Conservation (phyloP, 2,888 invertebrate species). For the Hydropsyche betteni region DNA sequence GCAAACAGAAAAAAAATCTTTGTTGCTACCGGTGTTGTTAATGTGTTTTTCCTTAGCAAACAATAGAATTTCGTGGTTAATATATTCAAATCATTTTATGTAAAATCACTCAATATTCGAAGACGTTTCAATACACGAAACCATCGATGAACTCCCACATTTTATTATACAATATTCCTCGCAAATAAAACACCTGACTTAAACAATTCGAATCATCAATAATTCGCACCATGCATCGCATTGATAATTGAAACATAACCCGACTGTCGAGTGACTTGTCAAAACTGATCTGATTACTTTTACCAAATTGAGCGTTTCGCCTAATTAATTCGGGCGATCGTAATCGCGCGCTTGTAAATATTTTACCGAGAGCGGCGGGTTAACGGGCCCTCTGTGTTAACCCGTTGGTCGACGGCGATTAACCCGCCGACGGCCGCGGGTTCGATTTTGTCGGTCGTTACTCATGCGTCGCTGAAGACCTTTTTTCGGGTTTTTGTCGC, state of each 20-base stretch:
- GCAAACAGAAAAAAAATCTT: conserved; percentile 1
- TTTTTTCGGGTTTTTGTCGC: no score
- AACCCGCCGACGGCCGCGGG: no score
- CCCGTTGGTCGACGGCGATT: no score
- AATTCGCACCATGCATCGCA: no score
- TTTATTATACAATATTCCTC: no score
- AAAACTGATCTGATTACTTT: conserved; percentile 25
- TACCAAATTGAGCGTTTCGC: conserved; percentile 25
- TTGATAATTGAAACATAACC: background rate
- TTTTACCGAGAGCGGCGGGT: conserved; percentile 30
- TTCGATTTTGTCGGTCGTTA: no score
- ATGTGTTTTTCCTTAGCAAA: conserved; percentile 6
- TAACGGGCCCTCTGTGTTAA: background rate
- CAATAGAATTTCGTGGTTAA: background rate
- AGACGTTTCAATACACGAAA: background rate
- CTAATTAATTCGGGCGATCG: conserved; percentile 30
- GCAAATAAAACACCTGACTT: no score
- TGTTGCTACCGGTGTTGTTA: conserved; percentile 16
- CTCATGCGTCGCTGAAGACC: no score
- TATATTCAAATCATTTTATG: conserved; percentile 7
- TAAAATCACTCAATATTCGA: background rate
- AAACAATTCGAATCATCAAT: no score
- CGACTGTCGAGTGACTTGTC: conserved; percentile 18
- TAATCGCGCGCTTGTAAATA: conserved; percentile 23
- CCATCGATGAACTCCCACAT: no score